Conservation (phyloP, 2,797 vertebrate species). For the Sebastes reedi region DNA sequence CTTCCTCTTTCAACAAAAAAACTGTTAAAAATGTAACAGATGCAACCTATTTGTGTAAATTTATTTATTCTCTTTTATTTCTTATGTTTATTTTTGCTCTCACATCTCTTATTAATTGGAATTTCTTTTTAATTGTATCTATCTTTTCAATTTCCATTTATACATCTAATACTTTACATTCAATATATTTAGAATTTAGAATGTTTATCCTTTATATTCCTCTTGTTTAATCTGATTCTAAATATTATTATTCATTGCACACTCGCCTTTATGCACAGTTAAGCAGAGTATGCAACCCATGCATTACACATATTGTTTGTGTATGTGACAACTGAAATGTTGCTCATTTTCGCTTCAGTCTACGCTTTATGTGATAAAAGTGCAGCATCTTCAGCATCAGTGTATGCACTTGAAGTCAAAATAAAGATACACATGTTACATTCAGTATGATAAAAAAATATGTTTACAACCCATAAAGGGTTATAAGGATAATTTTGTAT, state of each 20-base stretch:
- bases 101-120: too few relatives aligned
- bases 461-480: neutral
- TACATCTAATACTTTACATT: too few relatives aligned
- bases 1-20: neutral
- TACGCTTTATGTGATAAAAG: neutral
- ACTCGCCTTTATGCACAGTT: neutral
- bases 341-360: neutral
- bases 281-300: neutral
- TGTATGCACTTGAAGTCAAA: neutral
- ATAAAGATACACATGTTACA: neutral
- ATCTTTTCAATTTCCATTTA: too few relatives aligned
- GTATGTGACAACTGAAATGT: neutral
- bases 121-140: too few relatives aligned
- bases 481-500: neutral
- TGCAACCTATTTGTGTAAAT: neutral
- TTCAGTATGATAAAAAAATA: neutral
- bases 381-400: neutral
- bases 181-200: neutral
- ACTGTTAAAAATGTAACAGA: neutral
- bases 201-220: too few relatives aligned
- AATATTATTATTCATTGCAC: neutral
- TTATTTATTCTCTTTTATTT: neutral
- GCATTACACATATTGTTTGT: neutral
- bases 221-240: neutral
- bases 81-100: too few relatives aligned